Percentiles rank a stretch among this genome's conserved stretches.
Evolutionary conservation across 2,888 invertebrate genomes (phyloP).

Genomic region (Saturnia japonica): DNA sequence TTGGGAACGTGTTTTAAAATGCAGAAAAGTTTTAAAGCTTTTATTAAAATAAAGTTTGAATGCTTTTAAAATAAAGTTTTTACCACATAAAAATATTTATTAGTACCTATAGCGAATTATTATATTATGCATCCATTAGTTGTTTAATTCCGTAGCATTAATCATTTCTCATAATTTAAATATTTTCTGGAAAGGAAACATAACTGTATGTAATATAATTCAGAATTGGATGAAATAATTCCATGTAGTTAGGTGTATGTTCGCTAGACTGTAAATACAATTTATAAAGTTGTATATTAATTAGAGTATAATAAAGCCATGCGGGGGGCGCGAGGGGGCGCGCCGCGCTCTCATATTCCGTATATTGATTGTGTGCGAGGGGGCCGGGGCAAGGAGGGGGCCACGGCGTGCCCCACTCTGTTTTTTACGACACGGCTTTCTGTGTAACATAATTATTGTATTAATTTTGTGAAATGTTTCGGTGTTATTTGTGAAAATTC

Average conservation of each 20-base stretch:
- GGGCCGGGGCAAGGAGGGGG: constrained; percentile 80
- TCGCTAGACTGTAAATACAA: constrained; percentile 61
- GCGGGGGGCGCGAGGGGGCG: constrained; percentile 81
- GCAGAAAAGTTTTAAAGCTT: no score
- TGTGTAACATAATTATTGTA: constrained; percentile 82
- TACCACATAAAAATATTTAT: neutral
- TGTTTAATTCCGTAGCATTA: constrained; percentile 18
- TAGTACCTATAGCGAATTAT: constrained; percentile 5
- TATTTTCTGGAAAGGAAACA: constrained; percentile 16
- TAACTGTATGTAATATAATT: constrained; percentile 19
- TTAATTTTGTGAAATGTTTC: constrained; percentile 82
- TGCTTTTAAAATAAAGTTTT: constrained; percentile 9
- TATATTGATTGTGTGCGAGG: constrained; percentile 83
- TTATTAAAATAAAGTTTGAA: no score
- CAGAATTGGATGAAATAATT: constrained; percentile 22
- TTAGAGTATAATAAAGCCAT: constrained; percentile 82
- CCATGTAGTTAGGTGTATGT: constrained; percentile 23
- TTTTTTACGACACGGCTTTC: constrained; percentile 83
- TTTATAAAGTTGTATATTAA: constrained; percentile 81
- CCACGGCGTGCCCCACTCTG: constrained; percentile 83
- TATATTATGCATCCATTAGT: constrained; percentile 13
- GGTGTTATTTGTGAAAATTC: constrained; percentile 80
- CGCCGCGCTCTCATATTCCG: constrained; percentile 82
- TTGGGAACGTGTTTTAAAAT: constrained; percentile 49
- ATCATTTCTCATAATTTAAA: constrained; percentile 20